Evolutionary conservation across 2,888 invertebrate genomes (phyloP), one percentile per base, ranked within the genome.

Genomic region (Azorinus chamasolen): DNA sequence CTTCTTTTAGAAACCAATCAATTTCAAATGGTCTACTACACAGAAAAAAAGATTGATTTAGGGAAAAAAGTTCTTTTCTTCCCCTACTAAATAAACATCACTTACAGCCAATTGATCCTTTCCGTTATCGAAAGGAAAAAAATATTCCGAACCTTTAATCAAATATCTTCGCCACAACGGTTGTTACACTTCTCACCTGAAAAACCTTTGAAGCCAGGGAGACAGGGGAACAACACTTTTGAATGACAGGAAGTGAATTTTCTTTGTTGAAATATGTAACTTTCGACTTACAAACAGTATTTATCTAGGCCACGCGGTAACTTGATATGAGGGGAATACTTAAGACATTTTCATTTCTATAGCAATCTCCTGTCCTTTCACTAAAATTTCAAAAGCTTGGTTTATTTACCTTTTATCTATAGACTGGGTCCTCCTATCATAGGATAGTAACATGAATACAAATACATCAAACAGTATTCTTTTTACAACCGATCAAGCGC

Each of bases 181-280:
- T 32, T 32, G 32, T 10, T 32, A 32, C 10, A 32, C 32, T 32
- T 32, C 32, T 32, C 32, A 32, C 32, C 32, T 32, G 32, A 32
- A 32, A 10, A 32, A 32, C 5, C 32, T 32, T 32, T 32, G 32
- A 32, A 32, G 32, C 32, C 10, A 32, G 5, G 5, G 10, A 32
- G 32, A 32, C 32, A 32, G 32, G 43, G n/a, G 25, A 22, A 58
- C 43, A 43, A 58, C 55, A 37, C 16, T 58, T 62, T 20, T 50
- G 50, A 62, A 46, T 57, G 66, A 71, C 70, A 71, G 66, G 57
- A 76, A 76, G 53, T 43, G 25, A 16, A 27, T 43, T 6, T 66
- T 43, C 62, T 59, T 79, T 79, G 71, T 71, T 66, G 59, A 68
- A 68, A 68, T 79, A 79, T 71, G 66, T 79, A 79, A 65, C 70